Base-by-base conservation (phyloP, 2,797 vertebrate species). In the Sylvia borin region DNA sequence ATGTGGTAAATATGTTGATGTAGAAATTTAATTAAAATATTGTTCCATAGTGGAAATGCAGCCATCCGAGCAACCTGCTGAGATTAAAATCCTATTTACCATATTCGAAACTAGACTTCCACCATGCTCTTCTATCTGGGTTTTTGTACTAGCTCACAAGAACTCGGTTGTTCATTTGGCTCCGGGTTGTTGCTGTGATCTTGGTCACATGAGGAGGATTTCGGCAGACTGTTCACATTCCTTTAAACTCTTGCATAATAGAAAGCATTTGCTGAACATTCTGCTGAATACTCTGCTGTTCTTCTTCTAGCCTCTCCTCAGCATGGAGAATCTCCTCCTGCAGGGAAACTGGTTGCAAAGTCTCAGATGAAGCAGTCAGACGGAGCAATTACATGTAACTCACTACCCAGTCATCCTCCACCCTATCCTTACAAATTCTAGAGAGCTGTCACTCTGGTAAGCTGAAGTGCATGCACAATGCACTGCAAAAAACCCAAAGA, bases 231-330 rank as follows among this genome's bases (percentile, higher is more conserved):
- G 27, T 32, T 97, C 89, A 98, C 98, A 99, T 98, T 97, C 98
- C 98, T 98, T 98, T 98, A 96, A 98, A 98, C 97, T 98, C 98
- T 92, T 99, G 98, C 98, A 98, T 98, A 97, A 99, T 97, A 77
- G 98, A 98, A 93, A 98, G 97, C 50, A 98, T 98, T 89, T 98
- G 98, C 84, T 98, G 97, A 71, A 97, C 98, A 93, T 75, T 96
- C 93, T 98, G 98, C 96, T 98, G 98, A 97, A 98, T 60, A 51
- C 72, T 97, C 97, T 93, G 97, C 80, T 98, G 97, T 93, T 99
- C 98, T 93, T 98, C 98, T 94, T 98, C 98, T 80, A 98, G 94
- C 86, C 88, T 96, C 93, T 98, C 96, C 95, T 98, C 97, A 79
- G 98, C 94, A 42, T 85, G 84, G 71, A 98, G 57, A 95, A 98